Percentiles rank a stretch among this genome's conserved stretches.
phyloP scores from a whole-genome alignment of 1,140 invertebrate species.

The Sarcophaga peregrina region DNA sequence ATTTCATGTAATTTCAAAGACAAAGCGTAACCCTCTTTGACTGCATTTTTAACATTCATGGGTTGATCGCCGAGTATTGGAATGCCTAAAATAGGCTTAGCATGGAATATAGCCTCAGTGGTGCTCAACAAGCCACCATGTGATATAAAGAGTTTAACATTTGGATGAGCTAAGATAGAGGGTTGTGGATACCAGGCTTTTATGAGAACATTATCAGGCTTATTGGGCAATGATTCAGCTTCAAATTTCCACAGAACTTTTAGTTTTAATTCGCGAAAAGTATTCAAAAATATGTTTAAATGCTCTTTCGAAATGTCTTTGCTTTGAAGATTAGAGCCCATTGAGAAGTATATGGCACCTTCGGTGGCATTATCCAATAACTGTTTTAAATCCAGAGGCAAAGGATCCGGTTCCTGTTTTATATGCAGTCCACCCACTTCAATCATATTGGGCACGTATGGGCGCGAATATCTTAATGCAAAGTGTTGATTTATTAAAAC shows the following conservation, averaged over 20 bases:
- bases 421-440: conserved; percentile 71
- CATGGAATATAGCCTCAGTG: conserved; percentile 76
- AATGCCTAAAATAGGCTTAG: conserved; percentile 77
- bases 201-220: conserved; percentile 73
- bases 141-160: conserved; percentile 77
- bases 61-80: conserved; percentile 75
- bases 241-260: conserved; percentile 79
- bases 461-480: conserved; percentile 68
- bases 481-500: conserved; percentile 72
- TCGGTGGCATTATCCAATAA: conserved; percentile 70
- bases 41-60: conserved; percentile 69
- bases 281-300: conserved; percentile 68
- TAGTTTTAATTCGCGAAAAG: conserved; percentile 70
- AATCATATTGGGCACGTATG: conserved; percentile 69
- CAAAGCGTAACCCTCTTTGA: conserved; percentile 67
- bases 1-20: conserved; percentile 63
- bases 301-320: conserved; percentile 69
- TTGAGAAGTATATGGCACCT: conserved; percentile 73
- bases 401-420: conserved; percentile 55
- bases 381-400: conserved; percentile 67
- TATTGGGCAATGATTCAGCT: conserved; percentile 68
- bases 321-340: conserved; percentile 73
- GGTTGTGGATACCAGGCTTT: conserved; percentile 78
- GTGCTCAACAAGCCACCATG: conserved; percentile 79
- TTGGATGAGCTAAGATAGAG: conserved; percentile 76